These are phyloP conservation scores for Gallinago jamesoni DNA, from an alignment of 2,113 vertebrate species.

Conservation along the genomic window DNA sequence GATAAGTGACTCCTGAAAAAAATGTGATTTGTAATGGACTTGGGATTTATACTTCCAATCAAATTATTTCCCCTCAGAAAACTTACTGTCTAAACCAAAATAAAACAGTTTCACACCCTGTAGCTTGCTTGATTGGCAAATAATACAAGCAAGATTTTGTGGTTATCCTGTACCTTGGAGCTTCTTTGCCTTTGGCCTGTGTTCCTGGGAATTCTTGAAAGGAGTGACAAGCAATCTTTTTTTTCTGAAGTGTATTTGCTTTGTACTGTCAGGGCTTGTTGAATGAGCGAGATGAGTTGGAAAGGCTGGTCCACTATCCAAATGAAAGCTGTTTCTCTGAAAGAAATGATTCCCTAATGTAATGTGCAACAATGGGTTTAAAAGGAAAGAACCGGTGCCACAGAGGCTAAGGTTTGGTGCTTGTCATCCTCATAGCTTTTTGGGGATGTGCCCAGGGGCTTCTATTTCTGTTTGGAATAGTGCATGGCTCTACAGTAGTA, in stretches of 20 bases:
- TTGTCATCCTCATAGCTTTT: not conserved
- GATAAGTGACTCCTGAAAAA: not conserved
- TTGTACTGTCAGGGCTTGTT: not conserved
- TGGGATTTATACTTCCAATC: constrained; percentile 8
- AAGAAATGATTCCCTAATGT: not conserved
- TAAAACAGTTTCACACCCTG: constrained; percentile 41
- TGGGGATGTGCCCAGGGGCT: not conserved
- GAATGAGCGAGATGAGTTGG: not conserved
- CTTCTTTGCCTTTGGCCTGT: not conserved
- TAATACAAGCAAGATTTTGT: not conserved
- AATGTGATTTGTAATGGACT: not conserved
- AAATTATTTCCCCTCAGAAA: not conserved
- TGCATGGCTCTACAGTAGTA: not conserved
- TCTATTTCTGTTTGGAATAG: not conserved
- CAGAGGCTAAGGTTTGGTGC: not conserved
- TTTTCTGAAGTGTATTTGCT: not conserved
- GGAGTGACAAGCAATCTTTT: not conserved
- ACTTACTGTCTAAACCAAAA: constrained; percentile 17
- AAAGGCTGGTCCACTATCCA: not conserved
- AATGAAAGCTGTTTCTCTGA: not conserved
- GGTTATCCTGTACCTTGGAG: not conserved
- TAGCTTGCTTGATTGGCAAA: constrained; percentile 42
- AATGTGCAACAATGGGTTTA: not conserved
- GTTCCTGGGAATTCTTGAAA: constrained; percentile 6
- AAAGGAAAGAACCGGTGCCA: not conserved